Evolutionary conservation across 2,113 vertebrate genomes (phyloP).

Genomic region (Muscicapa adusta): DNA sequence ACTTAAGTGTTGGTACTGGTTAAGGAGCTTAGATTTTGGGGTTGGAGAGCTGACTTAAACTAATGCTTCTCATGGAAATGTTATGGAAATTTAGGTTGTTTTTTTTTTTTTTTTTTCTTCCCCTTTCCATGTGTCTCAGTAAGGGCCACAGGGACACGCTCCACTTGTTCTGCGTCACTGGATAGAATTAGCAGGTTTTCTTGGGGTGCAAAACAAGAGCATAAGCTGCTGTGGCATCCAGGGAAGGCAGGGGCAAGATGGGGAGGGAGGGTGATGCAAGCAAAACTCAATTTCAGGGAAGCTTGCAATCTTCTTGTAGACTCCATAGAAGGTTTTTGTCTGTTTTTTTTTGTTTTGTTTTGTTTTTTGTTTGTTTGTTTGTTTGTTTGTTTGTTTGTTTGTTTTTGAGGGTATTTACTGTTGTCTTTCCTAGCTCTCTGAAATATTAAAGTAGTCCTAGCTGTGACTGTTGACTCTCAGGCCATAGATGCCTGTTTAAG

Average conservation of each 20-base stretch:
- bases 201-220: neutral
- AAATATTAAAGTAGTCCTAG: neutral
- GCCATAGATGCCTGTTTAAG: neutral
- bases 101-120: no score
- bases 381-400: no score
- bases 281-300: neutral
- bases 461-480: neutral
- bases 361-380: neutral
- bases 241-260: neutral
- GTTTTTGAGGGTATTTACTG: neutral
- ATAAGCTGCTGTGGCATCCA: neutral
- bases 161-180: neutral
- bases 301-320: neutral
- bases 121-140: neutral
- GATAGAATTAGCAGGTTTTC: neutral
- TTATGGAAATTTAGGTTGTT: neutral
- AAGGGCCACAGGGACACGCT: neutral
- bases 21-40: neutral
- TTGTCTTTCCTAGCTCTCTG: neutral
- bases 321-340: neutral
- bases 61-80: neutral
- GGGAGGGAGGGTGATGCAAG: neutral
- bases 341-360: neutral
- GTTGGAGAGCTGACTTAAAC: neutral
- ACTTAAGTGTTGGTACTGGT: neutral